A percentile compares a stretch with the other conserved stretches of the same genome.
Conservation (phyloP, 2,113 vertebrate genomes). For the Cephalophus harveyi region DNA sequence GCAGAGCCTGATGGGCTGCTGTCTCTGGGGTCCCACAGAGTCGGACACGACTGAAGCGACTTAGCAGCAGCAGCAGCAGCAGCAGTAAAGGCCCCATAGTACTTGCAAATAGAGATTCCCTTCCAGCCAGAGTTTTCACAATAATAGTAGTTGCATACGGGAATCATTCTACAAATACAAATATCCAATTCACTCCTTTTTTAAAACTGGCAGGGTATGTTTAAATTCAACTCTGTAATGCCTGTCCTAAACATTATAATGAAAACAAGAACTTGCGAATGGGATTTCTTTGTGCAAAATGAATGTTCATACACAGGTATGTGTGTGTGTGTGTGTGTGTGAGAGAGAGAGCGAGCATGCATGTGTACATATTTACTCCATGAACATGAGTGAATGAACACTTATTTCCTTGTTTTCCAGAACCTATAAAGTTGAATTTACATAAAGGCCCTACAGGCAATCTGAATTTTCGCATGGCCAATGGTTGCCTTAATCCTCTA, state of each 20-base stretch:
- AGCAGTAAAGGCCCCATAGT: too few species aligned
- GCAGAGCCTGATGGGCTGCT: too few species aligned
- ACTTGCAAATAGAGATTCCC: not conserved
- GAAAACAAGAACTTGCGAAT: not conserved
- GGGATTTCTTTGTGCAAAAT: not conserved
- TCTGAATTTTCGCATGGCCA: not conserved
- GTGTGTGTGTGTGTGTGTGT: rapidly evolving
- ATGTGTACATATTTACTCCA: not conserved
- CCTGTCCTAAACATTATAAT: not conserved
- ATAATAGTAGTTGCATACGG: not conserved
- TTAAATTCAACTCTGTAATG: not conserved
- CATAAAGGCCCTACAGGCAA: not conserved
- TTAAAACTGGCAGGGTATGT: not conserved
- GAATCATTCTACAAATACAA: not conserved
- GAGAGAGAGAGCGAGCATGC: not conserved
- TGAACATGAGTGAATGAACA: not conserved
- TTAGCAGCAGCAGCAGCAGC: too few species aligned
- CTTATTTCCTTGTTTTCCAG: not conserved
- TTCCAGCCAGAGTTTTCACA: not conserved
- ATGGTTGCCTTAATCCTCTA: not conserved
- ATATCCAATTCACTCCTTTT: not conserved
- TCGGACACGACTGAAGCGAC: rapidly evolving
- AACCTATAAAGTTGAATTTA: not conserved
- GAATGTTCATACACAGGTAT: not conserved
- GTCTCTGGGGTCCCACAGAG: too few species aligned